Evolutionary conservation across 2,797 vertebrate species (phyloP), one percentile per base, ranked within the genome.

Genomic region (Ptychobarbus kaznakovi): DNA sequence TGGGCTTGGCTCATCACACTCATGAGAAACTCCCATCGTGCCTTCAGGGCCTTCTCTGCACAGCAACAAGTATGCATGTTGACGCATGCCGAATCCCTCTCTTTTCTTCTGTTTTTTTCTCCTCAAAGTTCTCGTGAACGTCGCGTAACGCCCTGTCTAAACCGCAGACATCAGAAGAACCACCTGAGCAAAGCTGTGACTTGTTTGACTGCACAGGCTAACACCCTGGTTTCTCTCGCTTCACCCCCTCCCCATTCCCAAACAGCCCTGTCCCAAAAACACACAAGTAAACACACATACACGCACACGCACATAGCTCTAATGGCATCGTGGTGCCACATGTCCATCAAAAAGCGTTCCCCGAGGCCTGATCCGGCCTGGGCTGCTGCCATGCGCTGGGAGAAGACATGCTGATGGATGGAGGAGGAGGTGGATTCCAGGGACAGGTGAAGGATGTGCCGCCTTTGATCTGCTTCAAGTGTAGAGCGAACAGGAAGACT

Each of bases 71-170:
- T 95, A 94, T 93, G 89, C 95, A 90, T 95, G 95, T 96, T 95
- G 94, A 95, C 93, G 95, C 95, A 95, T 87, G 95, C 93, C 90
- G 94, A 95, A 96, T 95, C 94, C 94, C 89, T 88, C 77, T 85
- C 79, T 84, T 87, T 88, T 87, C 79, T 88, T 86, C 86, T 58
- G 82, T 53, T 80, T 84, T 84, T 81, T 87, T 79, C 74, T 81
- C n/a, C 86, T 85, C 63, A 83, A 87, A 88, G 84, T 91, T 90
- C 88, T 89, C 16, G 91, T 90, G 92, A 90, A 89, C 81, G 89
- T 86, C 90, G 90, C 92, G 93, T 92, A 95, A 96, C 95, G 94
- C 95, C 96, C 95, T 94, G 94, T 95, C 95, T 95, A 92, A 94
- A 93, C 94, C 95, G 88, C 94, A 95, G 95, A 96, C 94, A 94